Base-by-base conservation (phyloP, 1,140 invertebrate genomes). In the Cydia amplana region DNA sequence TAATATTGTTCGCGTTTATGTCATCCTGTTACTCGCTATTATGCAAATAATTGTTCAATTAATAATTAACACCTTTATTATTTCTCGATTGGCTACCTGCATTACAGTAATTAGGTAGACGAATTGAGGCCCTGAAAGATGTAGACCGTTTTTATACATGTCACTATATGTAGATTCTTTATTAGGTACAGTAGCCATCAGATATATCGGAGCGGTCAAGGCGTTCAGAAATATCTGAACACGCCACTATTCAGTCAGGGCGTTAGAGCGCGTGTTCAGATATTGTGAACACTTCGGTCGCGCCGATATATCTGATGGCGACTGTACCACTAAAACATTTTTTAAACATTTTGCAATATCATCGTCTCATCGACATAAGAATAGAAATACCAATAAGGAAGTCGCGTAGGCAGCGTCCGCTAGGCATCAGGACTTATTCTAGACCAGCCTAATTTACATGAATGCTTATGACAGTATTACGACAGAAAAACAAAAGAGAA, bases 41-140 rank as follows among this genome's bases (percentile, higher is more conserved):
- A 67, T 67, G 64, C 28, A 67, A 67, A 67, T 67, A 67, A 67
- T 64, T 32, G 16, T 16, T 32, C n/a, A 67, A 25, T 32, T 32
- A 67, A 67, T 28, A 67, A 32, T 67, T 67, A 32, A 36, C 7
- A 18, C 49, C 7, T 16, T 46, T 46, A 46, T 46, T 46, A 40
- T 40, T 46, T 46, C 43, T 46, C 12, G 43, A 46, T 46, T 36
- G 32, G 32, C 32, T 36, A 7, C 0, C 32, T 7, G 7, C 6
- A 36, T 28, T 28, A 7, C 32, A 36, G 28, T 36, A 36, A 36
- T 36, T 36, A 36, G 32, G 28, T 28, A 28, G 3, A 36, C 5
- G 32, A 36, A 32, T 32, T 32, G 28, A 7, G 32, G 0, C 28
- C 28, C 4, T 32, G 32, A 36, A 36, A 36, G 32, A 36, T 36